Conservation (phyloP, 2,888 invertebrate species). For the Eristalinus aeneus region DNA sequence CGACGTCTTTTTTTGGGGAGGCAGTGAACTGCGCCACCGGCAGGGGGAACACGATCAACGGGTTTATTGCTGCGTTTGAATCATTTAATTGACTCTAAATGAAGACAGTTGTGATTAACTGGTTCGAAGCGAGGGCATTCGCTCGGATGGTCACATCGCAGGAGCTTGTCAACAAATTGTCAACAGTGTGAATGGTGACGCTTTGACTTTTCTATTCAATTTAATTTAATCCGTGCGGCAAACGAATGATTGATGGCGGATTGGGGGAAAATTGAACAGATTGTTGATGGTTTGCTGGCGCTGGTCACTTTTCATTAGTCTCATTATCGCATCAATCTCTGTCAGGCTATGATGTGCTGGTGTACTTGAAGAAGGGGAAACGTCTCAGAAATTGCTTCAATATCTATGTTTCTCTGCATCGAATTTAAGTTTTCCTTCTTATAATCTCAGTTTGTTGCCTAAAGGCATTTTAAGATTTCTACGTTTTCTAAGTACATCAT, state of each 20-base stretch:
- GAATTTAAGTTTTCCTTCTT: no score
- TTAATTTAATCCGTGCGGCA: background rate
- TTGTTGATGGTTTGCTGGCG: no score
- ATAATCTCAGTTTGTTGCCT: no score
- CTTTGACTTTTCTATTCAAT: background rate
- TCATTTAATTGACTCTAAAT: constrained; percentile 23
- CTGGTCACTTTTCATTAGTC: no score
- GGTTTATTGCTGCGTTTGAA: background rate
- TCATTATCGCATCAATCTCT: background rate
- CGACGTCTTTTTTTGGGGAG: background rate
- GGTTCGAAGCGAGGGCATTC: constrained; percentile 2
- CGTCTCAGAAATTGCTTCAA: no score
- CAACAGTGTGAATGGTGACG: background rate
- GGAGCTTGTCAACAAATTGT: constrained; percentile 11
- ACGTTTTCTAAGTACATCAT: no score
- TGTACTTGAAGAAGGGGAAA: no score
- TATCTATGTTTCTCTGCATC: no score
- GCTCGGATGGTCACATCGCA: background rate
- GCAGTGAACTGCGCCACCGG: background rate
- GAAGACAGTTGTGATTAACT: constrained; percentile 11
- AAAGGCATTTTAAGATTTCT: no score
- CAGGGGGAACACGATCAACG: background rate
- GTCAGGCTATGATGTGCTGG: no score
- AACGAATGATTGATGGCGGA: background rate
- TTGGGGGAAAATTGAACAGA: background rate